A percentile compares a stretch with the other conserved stretches of the same genome.
Evolutionary conservation across 2,113 vertebrate species (phyloP).

Genomic region (Orthochromis malagaraziensis): DNA sequence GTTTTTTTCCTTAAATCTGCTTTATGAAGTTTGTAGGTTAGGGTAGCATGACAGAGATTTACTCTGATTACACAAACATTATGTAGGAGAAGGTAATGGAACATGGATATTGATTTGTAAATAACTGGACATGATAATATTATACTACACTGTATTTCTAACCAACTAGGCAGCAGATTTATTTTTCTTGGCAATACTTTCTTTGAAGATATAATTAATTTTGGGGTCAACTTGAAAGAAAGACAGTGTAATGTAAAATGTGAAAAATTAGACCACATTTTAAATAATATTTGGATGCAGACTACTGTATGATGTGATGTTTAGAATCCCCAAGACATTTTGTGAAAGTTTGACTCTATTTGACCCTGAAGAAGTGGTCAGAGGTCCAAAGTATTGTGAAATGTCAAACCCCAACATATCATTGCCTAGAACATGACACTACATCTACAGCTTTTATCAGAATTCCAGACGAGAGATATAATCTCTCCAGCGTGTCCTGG

Average conservation of each 20-base stretch:
- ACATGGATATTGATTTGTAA: neutral
- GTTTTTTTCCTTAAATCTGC: neutral
- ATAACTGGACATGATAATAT: neutral
- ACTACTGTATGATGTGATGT: neutral
- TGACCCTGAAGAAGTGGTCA: neutral
- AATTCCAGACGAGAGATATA: neutral
- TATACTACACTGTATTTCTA: neutral
- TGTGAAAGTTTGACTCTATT: neutral
- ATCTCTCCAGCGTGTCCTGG: neutral
- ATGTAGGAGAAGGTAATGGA: neutral
- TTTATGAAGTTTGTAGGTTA: fast-evolving
- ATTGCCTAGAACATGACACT: neutral
- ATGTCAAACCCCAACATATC: neutral
- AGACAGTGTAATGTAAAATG: neutral
- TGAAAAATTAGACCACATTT: neutral
- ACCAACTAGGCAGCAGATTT: fast-evolving
- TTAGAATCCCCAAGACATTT: neutral
- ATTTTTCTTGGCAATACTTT: neutral
- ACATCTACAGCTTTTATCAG: neutral
- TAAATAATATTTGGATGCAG: neutral
- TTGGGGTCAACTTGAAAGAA: neutral
- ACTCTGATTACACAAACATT: neutral
- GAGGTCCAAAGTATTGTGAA: neutral
- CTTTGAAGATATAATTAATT: neutral
- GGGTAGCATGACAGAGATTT: neutral